Conservation (phyloP, 53 echinoderm and acorn worm species). For the Holothuria leucospilota region DNA sequence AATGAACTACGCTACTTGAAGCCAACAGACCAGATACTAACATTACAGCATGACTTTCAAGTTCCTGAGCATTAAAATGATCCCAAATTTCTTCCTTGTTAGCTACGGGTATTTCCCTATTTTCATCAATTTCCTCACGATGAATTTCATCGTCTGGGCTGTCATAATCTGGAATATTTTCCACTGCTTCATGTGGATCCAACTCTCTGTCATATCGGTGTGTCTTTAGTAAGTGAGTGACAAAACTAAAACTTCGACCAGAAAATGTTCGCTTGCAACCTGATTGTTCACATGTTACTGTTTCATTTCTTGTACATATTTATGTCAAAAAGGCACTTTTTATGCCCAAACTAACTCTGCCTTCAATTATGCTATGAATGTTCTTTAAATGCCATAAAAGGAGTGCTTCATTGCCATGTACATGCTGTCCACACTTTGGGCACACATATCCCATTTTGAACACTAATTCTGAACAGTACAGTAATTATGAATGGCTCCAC, state of each 20-base stretch:
- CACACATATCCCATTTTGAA: slow-evolving; percentile 64
- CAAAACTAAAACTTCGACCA: slow-evolving; percentile 22
- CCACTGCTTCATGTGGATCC: background rate
- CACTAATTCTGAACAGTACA: background rate
- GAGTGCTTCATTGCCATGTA: slow-evolving; percentile 48
- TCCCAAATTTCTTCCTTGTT: slow-evolving; percentile 51
- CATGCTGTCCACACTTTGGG: slow-evolving; percentile 50
- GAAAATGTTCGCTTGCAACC: slow-evolving; percentile 50
- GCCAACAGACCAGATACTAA: slow-evolving; percentile 42
- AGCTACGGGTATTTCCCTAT: slow-evolving; percentile 6
- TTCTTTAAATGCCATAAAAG: slow-evolving; percentile 64
- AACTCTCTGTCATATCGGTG: slow-evolving; percentile 14
- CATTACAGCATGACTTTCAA: slow-evolving; percentile 46
- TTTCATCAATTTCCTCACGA: slow-evolving; percentile 1
- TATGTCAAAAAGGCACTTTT: too few species aligned
- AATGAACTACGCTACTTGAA: slow-evolving; percentile 52
- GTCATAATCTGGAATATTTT: slow-evolving; percentile 16
- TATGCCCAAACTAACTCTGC: slow-evolving; percentile 35
- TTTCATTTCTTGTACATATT: too few species aligned
- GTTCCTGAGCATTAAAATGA: slow-evolving; percentile 49
- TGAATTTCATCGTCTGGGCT: slow-evolving; percentile 20
- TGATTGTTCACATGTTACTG: slow-evolving; percentile 26
- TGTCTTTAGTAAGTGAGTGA: slow-evolving; percentile 22
- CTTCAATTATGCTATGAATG: slow-evolving; percentile 55
- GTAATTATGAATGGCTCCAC: background rate